These are phyloP conservation scores for Notolabrus celidotus DNA, from an alignment of 2,797 vertebrate species.

Conservation along the genomic window DNA sequence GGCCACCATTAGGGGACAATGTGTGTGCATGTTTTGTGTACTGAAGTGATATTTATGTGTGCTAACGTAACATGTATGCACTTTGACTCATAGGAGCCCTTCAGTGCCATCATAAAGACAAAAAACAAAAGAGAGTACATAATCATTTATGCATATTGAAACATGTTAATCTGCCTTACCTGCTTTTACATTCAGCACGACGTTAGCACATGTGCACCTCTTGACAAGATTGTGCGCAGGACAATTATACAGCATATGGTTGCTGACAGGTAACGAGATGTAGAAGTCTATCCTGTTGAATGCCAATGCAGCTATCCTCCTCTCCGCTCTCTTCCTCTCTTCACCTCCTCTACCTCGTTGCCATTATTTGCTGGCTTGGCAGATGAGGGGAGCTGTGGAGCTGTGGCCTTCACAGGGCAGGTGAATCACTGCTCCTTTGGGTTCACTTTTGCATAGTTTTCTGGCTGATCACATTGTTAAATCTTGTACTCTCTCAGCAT, in stretches of 20 bases:
- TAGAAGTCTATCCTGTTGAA: conserved; percentile 43
- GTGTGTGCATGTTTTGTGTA: not conserved
- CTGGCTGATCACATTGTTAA: conserved; percentile 5
- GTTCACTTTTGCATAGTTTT: conserved; percentile 8
- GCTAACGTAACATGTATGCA: too few relatives aligned
- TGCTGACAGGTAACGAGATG: conserved; percentile 61
- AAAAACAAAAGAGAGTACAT: not conserved
- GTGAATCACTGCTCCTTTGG: conserved; percentile 21
- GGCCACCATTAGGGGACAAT: not conserved
- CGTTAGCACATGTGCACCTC: conserved; percentile 31
- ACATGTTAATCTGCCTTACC: not conserved
- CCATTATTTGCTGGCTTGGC: conserved; percentile 5
- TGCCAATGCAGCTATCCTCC: conserved; percentile 41
- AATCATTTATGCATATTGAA: not conserved
- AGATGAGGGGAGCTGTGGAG: conserved; percentile 7
- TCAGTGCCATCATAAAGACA: not conserved
- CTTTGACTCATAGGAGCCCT: too few relatives aligned
- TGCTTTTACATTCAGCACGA: conserved; percentile 33
- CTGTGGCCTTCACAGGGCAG: conserved; percentile 29
- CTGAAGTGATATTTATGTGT: conserved; percentile 4
- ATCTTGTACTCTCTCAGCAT: not conserved
- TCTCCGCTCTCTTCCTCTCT: not conserved
- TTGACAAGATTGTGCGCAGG: conserved; percentile 12
- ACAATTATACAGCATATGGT: conserved; percentile 51
- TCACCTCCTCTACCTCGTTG: conserved; percentile 19